Evolutionary conservation across 92 coral and sea anemone genomes (phyloP).

Genomic region (Parazoanthus swiftii): DNA sequence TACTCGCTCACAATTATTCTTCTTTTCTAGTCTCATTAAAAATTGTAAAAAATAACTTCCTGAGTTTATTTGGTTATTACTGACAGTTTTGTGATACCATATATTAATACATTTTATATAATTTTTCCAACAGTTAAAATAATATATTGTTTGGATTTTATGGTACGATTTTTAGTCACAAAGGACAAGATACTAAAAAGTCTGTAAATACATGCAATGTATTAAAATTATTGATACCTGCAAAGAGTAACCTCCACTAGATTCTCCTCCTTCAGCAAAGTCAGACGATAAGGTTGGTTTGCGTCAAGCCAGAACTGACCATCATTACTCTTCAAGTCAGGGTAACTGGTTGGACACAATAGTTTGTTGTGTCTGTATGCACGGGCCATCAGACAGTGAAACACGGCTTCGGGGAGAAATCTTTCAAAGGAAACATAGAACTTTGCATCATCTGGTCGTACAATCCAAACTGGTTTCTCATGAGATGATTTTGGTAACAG

Average conservation of each 20-base stretch:
- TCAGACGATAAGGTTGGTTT: constrained; percentile 38
- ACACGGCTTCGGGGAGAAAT: constrained; percentile 60
- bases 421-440: constrained; percentile 49
- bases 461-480: constrained; percentile 29
- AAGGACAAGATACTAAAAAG: no score
- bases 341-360: constrained; percentile 15
- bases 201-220: no score
- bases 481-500: constrained; percentile 40
- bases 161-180: background rate
- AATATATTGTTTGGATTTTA: no score
- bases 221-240: constrained; percentile 7
- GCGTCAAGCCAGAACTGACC: constrained; percentile 54
- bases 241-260: constrained; percentile 54
- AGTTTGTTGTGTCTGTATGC: constrained; percentile 44
- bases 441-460: constrained; percentile 31
- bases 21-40: no score
- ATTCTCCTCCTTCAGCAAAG: constrained; percentile 38
- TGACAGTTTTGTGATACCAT: no score
- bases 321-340: constrained; percentile 42
- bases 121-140: no score
- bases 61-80: no score
- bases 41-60: no score
- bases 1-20: no score
- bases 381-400: constrained; percentile 57
- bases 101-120: no score